Evolutionary conservation across 2,888 invertebrate genomes (phyloP).

Genomic region (Harpalus rufipes): DNA sequence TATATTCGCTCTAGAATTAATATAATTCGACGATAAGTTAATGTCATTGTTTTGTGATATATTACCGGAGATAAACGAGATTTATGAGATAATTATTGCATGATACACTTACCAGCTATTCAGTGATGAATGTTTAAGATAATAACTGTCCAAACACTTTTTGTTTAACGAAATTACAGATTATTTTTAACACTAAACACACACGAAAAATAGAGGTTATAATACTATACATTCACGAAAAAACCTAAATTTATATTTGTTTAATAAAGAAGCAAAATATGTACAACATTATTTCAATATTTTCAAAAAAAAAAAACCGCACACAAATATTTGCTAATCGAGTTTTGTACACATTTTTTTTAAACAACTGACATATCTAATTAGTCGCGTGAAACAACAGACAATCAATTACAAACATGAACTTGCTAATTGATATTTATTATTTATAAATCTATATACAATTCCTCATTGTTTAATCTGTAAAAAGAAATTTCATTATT

Average conservation of each 20-base stretch:
- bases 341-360: too few species aligned
- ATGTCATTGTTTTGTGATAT: constrained; percentile 2
- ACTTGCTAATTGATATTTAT: constrained; percentile 35
- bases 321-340: too few species aligned
- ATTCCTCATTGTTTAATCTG: constrained; percentile 55
- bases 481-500: constrained; percentile 33
- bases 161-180: constrained; percentile 14
- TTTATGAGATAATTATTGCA: constrained; percentile 16
- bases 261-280: neutral
- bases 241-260: neutral
- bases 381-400: too few species aligned
- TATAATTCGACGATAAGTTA: constrained; percentile 22
- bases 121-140: neutral
- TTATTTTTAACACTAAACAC: neutral
- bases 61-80: constrained; percentile 1
- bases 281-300: too few species aligned
- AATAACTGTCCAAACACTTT: neutral
- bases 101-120: constrained; percentile 19
- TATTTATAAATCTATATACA: constrained; percentile 56
- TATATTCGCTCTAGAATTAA: constrained; percentile 5
- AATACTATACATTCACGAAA: too few species aligned
- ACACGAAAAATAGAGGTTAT: neutral
- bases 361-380: too few species aligned
- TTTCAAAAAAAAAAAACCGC: too few species aligned
- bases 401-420: constrained; percentile 20